Evolutionary conservation across 2,888 invertebrate species (phyloP), one percentile per base, ranked within the genome.

Genomic region (Chrysodeixis includens): DNA sequence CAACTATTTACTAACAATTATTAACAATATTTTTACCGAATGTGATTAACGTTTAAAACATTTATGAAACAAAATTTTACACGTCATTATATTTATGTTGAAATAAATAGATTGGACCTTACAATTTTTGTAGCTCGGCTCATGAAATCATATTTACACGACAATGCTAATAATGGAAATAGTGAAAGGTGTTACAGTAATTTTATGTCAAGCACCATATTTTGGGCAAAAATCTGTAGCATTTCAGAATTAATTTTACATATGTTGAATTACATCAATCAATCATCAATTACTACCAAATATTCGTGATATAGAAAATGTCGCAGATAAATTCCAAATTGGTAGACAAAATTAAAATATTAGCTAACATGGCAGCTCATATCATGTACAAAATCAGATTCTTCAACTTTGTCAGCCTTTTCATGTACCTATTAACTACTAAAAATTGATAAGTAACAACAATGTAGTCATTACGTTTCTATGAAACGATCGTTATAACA

Each of bases 321-420:
- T 82, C 26, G 55, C 62, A 74, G 77, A 71, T 65, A 75, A 74
- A 79, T 62, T 53, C 70, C 73, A 66, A 74, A 79, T 62, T 71
- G 74, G 68, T 80, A 81, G 73, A 81, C 80, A 83, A 84, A 71
- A 79, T 74, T 75, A 67, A 67, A 85, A 76, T 78, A 78, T 75
- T 70, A 82, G 82, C 82, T 83, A 85, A 87, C 85, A 85, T 86
- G 87, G 87, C 85, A 88, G 88, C 85, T 77, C 71, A 73, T 82
- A 79, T 83, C 78, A 77, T 79, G 77, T 89, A 91, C 89, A 90
- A 91, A 92, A 92, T 87, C 90, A 88, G 89, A 89, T 88, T 90
- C 86, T 88, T 90, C 86, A 90, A 88, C 83, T 89, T 87, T 94
- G 87, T 94, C 95, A 95, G 95, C 94, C 95, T 95, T 95, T 91